Evolutionary conservation across 1,140 invertebrate species (phyloP), one percentile per base, ranked within the genome.

Genomic region (Copidosoma floridanum): DNA sequence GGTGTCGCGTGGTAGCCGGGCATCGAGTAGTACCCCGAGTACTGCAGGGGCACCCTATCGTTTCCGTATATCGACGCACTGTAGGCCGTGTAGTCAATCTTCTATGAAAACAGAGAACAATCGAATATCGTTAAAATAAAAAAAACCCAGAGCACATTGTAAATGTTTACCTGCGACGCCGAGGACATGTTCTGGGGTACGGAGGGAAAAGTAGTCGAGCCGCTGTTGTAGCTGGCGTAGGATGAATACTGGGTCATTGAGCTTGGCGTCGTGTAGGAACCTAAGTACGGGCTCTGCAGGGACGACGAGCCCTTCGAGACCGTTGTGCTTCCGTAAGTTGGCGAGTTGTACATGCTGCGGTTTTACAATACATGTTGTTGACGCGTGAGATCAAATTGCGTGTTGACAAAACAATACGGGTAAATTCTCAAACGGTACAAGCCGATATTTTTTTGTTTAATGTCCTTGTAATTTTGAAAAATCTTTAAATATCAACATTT

Each of bases 161-260:
- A n/a, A n/a, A n/a, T n/a, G n/a, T n/a, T n/a, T n/a, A 87, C 86
- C 81, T 88, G 87, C 53, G 85, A 83, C 3, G 83, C 81, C 47
- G 85, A 78, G 10, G 85, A 80, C 74, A 88, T 88, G 55, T 84
- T 83, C 74, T 89, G 87, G 40, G 84, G 77, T 65, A 84, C 81
- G 6, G 79, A 67, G 1, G 79, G 84, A 68, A 72, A 84, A 61
- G 70, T 84, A 61, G 75, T 81, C 5, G 77, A 69, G 7, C 76
- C 70, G 47, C 74, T 81, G 56, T 80, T 87, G 65, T 88, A 89
- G 0, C 84, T 80, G 1, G 74, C 65, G 62, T 88, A 88, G 5
- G 86, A 82, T 3, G 82, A 77, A 70, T 85, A 84, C 67, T 84
- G 82, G 16, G 71, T 74, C 76, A 80, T 78, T 46, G 77, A 72